Evolutionary conservation across 2,888 invertebrate species (phyloP).

Genomic region (Pristionchus japonicus): DNA sequence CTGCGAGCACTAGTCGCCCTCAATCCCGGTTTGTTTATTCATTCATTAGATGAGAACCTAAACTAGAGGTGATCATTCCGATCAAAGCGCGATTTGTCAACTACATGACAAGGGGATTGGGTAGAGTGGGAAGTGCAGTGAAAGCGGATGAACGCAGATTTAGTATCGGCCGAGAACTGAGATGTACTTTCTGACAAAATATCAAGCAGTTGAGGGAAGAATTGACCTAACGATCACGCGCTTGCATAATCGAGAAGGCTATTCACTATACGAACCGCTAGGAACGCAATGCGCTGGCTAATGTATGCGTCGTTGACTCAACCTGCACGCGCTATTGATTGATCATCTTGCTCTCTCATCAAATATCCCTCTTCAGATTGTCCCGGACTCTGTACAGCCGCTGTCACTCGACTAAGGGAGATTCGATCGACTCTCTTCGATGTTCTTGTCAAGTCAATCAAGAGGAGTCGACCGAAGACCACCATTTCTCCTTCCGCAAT

Average conservation of each 20-base stretch:
- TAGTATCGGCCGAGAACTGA: neutral
- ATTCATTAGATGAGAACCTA: neutral
- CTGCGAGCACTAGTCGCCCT: slow-evolving; percentile 56
- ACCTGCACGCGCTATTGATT: too few species aligned
- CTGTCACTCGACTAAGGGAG: slow-evolving; percentile 47
- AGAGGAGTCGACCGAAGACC: slow-evolving; percentile 54
- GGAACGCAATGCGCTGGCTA: neutral
- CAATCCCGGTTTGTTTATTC: slow-evolving; percentile 52
- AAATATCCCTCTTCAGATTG: slow-evolving; percentile 8
- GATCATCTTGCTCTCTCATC: too few species aligned
- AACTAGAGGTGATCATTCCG: neutral
- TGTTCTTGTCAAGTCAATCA: slow-evolving; percentile 60
- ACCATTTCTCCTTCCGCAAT: slow-evolving; percentile 50
- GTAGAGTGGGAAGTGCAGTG: neutral
- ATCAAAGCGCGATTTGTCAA: neutral
- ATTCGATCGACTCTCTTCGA: slow-evolving; percentile 57
- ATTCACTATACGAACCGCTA: neutral
- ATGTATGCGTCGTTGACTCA: too few species aligned
- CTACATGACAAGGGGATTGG: neutral
- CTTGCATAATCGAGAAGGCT: too few species aligned
- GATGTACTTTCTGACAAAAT: neutral
- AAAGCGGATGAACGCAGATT: neutral
- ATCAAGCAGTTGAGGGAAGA: neutral
- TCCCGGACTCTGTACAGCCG: slow-evolving; percentile 45
- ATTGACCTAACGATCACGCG: neutral